A percentile compares a stretch with the other conserved stretches of the same genome.
Evolutionary conservation across 2,113 vertebrate genomes (phyloP).

Genomic region (Prionailurus bengalensis): DNA sequence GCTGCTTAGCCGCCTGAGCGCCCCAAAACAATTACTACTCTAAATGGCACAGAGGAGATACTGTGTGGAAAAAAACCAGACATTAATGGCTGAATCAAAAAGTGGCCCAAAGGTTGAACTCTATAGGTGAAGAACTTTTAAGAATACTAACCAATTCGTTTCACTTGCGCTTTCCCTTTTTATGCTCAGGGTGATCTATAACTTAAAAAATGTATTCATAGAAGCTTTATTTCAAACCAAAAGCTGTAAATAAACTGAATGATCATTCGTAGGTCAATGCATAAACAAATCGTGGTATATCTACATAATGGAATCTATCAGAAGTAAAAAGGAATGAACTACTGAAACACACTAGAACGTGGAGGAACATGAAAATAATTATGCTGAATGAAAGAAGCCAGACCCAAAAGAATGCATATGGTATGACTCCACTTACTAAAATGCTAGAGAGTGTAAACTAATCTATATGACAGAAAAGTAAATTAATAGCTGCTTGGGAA

Average conservation of each 20-base stretch:
- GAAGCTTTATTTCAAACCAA: conserved; percentile 37
- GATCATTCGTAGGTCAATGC: background rate
- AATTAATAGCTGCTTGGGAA: background rate
- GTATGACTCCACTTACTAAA: background rate
- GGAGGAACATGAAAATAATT: conserved; percentile 27
- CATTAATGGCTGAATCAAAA: background rate
- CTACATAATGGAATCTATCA: background rate
- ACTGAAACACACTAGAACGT: background rate
- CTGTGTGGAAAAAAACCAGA: background rate
- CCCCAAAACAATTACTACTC: background rate
- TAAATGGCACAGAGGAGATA: background rate
- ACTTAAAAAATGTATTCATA: background rate
- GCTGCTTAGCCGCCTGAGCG: too few species aligned
- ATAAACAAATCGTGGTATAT: background rate
- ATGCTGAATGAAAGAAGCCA: background rate
- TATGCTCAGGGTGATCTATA: background rate
- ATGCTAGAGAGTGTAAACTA: conserved; percentile 3
- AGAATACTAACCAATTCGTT: background rate
- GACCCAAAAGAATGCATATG: background rate
- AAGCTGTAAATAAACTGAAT: background rate
- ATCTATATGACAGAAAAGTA: background rate
- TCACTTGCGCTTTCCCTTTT: background rate
- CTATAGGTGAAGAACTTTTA: conserved; percentile 33
- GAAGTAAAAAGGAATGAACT: conserved; percentile 1
- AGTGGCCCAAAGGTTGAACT: conserved; percentile 14